Evolutionary conservation across 2,888 invertebrate species (phyloP), one percentile per base, ranked within the genome.

Genomic region (Poecilus cupreus): DNA sequence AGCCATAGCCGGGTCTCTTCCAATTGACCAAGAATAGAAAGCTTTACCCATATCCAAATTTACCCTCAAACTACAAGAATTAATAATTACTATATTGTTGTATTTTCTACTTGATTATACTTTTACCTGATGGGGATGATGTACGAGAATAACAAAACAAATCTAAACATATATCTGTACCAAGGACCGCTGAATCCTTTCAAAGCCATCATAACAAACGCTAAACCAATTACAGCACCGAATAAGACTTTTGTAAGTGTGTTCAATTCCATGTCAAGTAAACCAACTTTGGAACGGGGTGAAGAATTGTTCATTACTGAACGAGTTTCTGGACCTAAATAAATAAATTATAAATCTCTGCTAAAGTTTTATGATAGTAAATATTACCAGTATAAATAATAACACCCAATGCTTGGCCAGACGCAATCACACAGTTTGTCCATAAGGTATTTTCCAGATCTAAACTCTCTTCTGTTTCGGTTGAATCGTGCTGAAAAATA

Each of bases 11-110:
- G 95, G 94, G 90, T 99, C 99, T 81, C 96, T 92, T 86, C 98
- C 97, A 86, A 99, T 98, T 84, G 96, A 94, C 96, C 97, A 99
- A 0, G 99, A 97, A 89, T 99, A 99, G 88, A 96, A 98, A 0
- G 96, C 95, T 90, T 99, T 99, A 0, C 98, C 99, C 96, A 99
- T 97, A 87, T 99, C 99, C 85, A 99, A 91, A 90, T 99, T 99
- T 0, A 99, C 99, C 83, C 99, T 92, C 86, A 99, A 93, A 90
- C 98, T 98, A 88, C 75, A 88, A 86, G n/a, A n/a, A n/a, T n/a
- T n/a, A n/a, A n/a, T n/a, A n/a, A n/a, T n/a, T n/a, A n/a, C n/a
- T n/a, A n/a, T n/a, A n/a, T n/a, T 43, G 43, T n/a, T 39, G 39
- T 5, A 2, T 39, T 39, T 5, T 39, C n/a, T 43, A 1, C 10